phyloP scores from a whole-genome alignment of 1,140 invertebrate species.

The Lerema accius region DNA sequence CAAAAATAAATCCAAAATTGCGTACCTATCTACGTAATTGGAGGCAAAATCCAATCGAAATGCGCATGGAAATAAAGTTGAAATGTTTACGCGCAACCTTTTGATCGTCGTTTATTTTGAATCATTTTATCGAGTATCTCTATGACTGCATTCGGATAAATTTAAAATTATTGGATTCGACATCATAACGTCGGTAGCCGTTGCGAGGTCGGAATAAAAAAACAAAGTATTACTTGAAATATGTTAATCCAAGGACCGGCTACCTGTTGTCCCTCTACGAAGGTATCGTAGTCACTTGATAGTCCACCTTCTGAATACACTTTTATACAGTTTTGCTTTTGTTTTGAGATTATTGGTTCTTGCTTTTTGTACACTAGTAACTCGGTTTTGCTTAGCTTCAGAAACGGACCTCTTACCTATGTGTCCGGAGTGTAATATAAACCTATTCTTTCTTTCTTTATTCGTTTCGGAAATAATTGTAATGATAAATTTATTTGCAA shows the following conservation, averaged over 20 bases:
- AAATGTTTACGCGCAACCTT: neutral
- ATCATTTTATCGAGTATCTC: neutral
- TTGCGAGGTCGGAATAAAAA: constrained; percentile 14
- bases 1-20: too few relatives aligned
- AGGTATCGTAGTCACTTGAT: neutral
- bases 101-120: neutral
- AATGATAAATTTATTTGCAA: too few relatives aligned
- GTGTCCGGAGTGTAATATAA: too few relatives aligned
- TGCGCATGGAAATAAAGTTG: too few relatives aligned
- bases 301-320: constrained; percentile 4
- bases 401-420: too few relatives aligned
- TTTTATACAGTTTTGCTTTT: neutral
- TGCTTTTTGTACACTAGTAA: neutral
- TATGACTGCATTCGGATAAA: constrained; percentile 5
- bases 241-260: constrained; percentile 16
- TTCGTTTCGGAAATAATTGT: too few relatives aligned
- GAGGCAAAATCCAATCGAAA: too few relatives aligned
- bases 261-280: constrained; percentile 12
- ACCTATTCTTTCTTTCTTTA: too few relatives aligned
- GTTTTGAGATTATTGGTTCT: neutral
- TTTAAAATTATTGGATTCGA: constrained; percentile 3
- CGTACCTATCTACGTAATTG: too few relatives aligned
- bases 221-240: constrained; percentile 17
- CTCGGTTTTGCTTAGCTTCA: too few relatives aligned
- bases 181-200: constrained; percentile 15